Evolutionary conservation across 2,888 invertebrate genomes (phyloP).

Genomic region (Caenorhabditis sulstoni): DNA sequence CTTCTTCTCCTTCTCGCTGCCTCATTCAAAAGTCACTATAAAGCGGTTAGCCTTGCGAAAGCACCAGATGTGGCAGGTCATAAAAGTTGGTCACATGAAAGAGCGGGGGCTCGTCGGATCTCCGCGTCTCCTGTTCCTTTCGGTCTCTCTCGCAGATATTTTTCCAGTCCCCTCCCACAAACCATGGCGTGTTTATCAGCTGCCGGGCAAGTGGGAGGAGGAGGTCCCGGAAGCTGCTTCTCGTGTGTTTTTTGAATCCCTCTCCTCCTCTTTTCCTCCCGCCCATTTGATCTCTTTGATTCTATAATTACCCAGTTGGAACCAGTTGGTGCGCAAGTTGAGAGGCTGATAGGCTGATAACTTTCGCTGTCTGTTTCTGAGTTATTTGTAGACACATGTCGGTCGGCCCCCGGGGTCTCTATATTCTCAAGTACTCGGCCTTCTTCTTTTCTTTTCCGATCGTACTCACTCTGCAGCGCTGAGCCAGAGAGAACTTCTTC

Average conservation of each 20-base stretch:
- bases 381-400: slow-evolving; percentile 57
- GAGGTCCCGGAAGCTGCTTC: slow-evolving; percentile 32
- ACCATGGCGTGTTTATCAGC: slow-evolving; percentile 36
- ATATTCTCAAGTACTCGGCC: slow-evolving; percentile 54
- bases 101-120: slow-evolving; percentile 19
- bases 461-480: slow-evolving; percentile 11
- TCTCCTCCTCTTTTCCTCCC: slow-evolving; percentile 11
- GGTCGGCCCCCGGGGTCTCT: slow-evolving; percentile 9
- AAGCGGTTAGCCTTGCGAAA: slow-evolving; percentile 30
- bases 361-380: slow-evolving; percentile 25
- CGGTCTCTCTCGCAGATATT: slow-evolving; percentile 25
- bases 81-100: slow-evolving; percentile 55
- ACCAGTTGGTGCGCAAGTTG: slow-evolving; percentile 23
- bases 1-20: background rate
- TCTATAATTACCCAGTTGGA: slow-evolving; percentile 34
- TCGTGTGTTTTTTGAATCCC: slow-evolving; percentile 42
- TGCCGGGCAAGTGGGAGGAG: background rate
- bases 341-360: slow-evolving; percentile 39
- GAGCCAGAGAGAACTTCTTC: background rate
- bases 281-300: slow-evolving; percentile 8
- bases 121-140: slow-evolving; percentile 11
- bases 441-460: slow-evolving; percentile 40
- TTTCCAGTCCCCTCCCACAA: slow-evolving; percentile 23
- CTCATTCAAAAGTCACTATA: slow-evolving; percentile 34
- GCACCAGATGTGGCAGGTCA: slow-evolving; percentile 54